A percentile compares a stretch with the other conserved stretches of the same genome.
Conservation (phyloP, 2,797 vertebrate species). For the Acestrorhynchus altus region DNA sequence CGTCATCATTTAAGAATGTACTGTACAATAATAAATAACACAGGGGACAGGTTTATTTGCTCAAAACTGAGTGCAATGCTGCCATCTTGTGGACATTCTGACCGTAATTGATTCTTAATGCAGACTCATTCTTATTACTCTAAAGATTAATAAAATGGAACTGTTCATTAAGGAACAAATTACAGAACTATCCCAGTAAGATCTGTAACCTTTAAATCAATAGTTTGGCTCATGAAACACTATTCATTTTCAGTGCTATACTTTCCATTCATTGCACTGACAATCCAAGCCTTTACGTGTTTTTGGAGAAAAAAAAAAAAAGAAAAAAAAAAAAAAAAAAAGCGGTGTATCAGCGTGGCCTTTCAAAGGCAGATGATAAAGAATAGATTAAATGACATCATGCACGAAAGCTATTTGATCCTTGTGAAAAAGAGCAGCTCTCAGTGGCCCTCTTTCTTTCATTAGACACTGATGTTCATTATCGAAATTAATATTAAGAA, state of each 20-base stretch:
- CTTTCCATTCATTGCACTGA: constrained; percentile 29
- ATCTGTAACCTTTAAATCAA: constrained; percentile 39
- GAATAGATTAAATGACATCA: constrained; percentile 72
- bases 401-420: constrained; percentile 72
- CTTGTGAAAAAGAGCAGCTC: constrained; percentile 63
- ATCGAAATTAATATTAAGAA: constrained; percentile 66
- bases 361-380: constrained; percentile 63
- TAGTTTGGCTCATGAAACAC: constrained; percentile 14
- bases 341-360: constrained; percentile 63
- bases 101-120: neutral
- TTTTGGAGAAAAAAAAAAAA: too few relatives aligned
- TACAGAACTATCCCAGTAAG: constrained; percentile 12
- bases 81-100: constrained; percentile 50
- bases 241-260: constrained; percentile 23
- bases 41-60: neutral
- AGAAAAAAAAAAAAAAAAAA: too few relatives aligned
- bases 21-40: neutral
- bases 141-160: constrained; percentile 10
- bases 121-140: constrained; percentile 16
- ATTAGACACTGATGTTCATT: constrained; percentile 77
- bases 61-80: neutral
- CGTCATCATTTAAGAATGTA: neutral
- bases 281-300: constrained; percentile 25
- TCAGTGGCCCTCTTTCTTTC: constrained; percentile 67
- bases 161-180: constrained; percentile 38